A percentile compares a stretch with the other conserved stretches of the same genome.
phyloP scores from a whole-genome alignment of 2,113 vertebrate genomes.

The Alethe castanea region DNA sequence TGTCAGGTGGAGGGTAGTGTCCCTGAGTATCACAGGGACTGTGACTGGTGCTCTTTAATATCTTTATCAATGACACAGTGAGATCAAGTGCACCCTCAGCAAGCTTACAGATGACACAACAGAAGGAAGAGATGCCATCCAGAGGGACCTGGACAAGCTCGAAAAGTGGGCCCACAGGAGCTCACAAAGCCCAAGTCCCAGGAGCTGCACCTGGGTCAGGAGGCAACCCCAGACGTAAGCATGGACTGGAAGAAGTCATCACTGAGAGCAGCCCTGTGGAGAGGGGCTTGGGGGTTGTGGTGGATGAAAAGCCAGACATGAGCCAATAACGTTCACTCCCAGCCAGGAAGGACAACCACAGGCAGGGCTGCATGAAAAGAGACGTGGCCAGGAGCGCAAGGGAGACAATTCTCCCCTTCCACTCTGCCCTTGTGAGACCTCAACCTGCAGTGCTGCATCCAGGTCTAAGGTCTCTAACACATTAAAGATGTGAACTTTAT shows the following conservation, averaged over 20 bases:
- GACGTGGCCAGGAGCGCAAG: accelerated
- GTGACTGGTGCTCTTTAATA: not conserved
- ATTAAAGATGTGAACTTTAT: not conserved
- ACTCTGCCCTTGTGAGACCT: not conserved
- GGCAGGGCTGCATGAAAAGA: not conserved
- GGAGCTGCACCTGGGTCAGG: not conserved
- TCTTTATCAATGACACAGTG: not conserved
- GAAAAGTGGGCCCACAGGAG: not conserved
- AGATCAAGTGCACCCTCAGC: not conserved
- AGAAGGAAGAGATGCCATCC: not conserved
- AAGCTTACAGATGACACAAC: not conserved
- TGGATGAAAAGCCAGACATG: not conserved
- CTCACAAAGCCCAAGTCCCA: not conserved
- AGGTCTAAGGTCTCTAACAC: not conserved
- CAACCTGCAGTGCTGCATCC: not conserved
- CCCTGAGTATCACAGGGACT: not conserved
- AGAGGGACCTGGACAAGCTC: not conserved
- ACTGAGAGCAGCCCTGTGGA: not conserved
- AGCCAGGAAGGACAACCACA: not conserved
- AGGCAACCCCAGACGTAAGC: accelerated
- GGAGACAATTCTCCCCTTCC: not conserved
- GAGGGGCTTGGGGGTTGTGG: not conserved
- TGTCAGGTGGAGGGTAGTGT: not conserved
- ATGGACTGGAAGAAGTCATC: not conserved
- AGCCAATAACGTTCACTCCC: not conserved